phyloP scores from a whole-genome alignment of 2,797 vertebrate genomes.

The Pseudotriccus pelzelni region DNA sequence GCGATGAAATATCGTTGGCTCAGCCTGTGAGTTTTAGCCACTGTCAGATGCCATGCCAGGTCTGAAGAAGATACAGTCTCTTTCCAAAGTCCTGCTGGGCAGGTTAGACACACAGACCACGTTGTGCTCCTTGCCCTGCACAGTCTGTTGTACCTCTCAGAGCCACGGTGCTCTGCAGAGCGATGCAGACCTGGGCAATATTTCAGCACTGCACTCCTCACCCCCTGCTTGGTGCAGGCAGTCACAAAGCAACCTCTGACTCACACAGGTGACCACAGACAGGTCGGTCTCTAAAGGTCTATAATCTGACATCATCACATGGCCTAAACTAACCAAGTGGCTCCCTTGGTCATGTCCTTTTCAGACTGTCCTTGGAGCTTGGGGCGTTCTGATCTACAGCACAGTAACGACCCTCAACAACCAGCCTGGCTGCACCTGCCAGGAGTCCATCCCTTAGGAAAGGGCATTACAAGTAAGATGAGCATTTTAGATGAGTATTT shows the following conservation, averaged over 20 bases:
- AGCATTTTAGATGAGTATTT: not conserved
- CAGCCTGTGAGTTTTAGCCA: not conserved
- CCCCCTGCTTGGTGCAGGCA: not conserved
- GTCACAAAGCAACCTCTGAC: not conserved
- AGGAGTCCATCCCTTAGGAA: not conserved
- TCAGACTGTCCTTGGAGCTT: not conserved
- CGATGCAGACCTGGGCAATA: fast-evolving
- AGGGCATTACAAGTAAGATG: not conserved
- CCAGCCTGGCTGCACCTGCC: not conserved
- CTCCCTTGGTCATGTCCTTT: not conserved
- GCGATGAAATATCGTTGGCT: not conserved
- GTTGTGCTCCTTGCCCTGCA: not conserved
- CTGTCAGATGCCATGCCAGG: not conserved
- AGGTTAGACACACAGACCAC: not conserved
- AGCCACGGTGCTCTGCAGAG: not conserved
- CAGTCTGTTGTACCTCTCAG: not conserved
- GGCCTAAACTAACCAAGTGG: not conserved
- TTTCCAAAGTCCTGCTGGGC: not conserved
- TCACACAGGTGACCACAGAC: not conserved
- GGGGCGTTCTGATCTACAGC: too few species aligned
- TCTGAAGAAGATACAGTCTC: not conserved
- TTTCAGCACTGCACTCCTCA: fast-evolving
- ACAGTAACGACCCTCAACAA: not conserved
- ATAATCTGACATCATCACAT: not conserved
- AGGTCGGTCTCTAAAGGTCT: fast-evolving